Conservation (phyloP, 2,113 vertebrate genomes). For the Charina bottae region DNA sequence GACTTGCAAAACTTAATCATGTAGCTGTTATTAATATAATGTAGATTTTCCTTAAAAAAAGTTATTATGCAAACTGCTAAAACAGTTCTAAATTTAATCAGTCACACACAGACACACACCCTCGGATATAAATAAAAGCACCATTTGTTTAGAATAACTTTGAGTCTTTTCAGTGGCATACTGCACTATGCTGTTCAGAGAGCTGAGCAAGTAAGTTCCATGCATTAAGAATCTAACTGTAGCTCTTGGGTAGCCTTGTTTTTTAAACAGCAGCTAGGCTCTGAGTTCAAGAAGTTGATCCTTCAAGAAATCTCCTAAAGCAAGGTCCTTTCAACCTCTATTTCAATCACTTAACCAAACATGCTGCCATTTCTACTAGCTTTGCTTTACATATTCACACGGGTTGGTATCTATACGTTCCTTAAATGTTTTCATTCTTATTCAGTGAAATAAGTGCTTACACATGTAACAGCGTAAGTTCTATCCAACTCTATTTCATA, state of each 20-base stretch:
- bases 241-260: background rate
- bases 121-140: background rate
- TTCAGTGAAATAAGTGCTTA: background rate
- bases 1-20: background rate
- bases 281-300: background rate
- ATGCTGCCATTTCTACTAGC: background rate
- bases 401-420: background rate
- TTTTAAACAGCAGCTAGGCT: background rate
- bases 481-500: background rate
- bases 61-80: background rate
- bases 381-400: background rate
- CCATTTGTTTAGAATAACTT: background rate
- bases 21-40: background rate
- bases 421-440: background rate
- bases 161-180: background rate
- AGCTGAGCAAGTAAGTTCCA: background rate
- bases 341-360: background rate
- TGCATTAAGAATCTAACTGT: background rate
- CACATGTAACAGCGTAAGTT: background rate
- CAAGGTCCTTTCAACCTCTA: background rate
- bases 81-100: background rate
- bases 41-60: background rate
- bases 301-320: background rate
- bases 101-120: background rate
- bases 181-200: background rate